These are phyloP conservation scores for Typhlichthys subterraneus DNA, from an alignment of 2,797 vertebrate genomes.

Conservation along the genomic window DNA sequence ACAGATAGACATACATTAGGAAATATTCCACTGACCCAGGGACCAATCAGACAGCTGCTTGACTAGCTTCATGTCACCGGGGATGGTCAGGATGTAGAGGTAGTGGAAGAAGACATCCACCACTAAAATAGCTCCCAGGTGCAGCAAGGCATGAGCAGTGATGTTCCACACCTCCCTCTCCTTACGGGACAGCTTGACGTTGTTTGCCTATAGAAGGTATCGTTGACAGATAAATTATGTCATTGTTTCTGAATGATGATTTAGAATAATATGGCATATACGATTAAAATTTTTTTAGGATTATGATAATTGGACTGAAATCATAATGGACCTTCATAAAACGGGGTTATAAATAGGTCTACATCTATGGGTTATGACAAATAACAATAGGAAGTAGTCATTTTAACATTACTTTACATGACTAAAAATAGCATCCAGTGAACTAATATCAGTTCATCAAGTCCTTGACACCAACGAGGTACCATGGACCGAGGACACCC, in stretches of 20 bases:
- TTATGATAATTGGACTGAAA: no score
- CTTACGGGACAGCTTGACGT: conserved; percentile 81
- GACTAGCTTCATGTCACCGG: conserved; percentile 88
- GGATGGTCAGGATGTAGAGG: conserved; percentile 97
- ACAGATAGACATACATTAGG: not conserved
- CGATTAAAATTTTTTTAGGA: no score
- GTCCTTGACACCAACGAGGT: no score
- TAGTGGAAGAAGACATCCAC: conserved; percentile 96
- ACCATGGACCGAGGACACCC: no score
- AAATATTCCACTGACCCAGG: conserved; percentile 81
- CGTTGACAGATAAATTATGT: not conserved
- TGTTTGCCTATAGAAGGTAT: conserved; percentile 78
- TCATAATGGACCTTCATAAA: not conserved
- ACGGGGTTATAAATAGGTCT: no score
- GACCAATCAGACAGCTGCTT: conserved; percentile 89
- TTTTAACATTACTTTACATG: not conserved
- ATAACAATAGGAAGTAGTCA: not conserved
- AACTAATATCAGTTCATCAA: no score
- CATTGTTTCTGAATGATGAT: not conserved
- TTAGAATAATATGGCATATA: no score
- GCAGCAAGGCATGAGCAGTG: conserved; percentile 79
- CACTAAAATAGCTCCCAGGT: conserved; percentile 79
- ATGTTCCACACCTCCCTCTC: conserved; percentile 91
- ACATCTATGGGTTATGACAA: no score
- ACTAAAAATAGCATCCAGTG: not conserved